Conservation (phyloP, 2,113 vertebrate genomes). For the Orientallactaga bullata region DNA sequence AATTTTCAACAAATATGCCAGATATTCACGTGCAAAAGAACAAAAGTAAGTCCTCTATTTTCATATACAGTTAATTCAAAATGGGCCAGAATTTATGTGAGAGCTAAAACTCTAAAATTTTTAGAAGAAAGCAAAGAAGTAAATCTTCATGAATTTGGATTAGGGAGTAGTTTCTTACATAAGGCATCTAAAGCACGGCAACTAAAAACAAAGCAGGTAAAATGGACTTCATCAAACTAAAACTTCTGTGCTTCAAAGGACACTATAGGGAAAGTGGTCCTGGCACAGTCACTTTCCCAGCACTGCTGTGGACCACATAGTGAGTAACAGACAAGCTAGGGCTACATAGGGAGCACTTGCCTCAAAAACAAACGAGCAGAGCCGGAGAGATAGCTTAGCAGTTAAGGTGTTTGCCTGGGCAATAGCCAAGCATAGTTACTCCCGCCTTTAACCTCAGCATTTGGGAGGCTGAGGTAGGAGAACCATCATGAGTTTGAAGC, state of each 20-base stretch:
- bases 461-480: no score
- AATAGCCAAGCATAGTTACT: no score
- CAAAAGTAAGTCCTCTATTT: not conserved
- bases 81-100: not conserved
- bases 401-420: no score
- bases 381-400: no score
- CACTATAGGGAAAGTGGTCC: not conserved
- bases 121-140: not conserved
- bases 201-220: conserved; percentile 1
- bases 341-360: not conserved
- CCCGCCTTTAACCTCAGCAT: no score
- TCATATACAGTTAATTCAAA: not conserved
- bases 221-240: conserved; percentile 5
- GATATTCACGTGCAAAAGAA: not conserved
- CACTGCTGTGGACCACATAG: no score
- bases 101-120: not conserved
- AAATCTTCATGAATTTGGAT: not conserved
- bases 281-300: not conserved
- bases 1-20: not conserved
- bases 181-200: not conserved
- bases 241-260: not conserved
- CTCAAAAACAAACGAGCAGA: not conserved
- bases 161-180: not conserved
- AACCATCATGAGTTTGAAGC: no score
- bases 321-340: not conserved